These are phyloP conservation scores for Cabera pusaria DNA, from an alignment of 2,888 invertebrate species.

Conservation along the genomic window DNA sequence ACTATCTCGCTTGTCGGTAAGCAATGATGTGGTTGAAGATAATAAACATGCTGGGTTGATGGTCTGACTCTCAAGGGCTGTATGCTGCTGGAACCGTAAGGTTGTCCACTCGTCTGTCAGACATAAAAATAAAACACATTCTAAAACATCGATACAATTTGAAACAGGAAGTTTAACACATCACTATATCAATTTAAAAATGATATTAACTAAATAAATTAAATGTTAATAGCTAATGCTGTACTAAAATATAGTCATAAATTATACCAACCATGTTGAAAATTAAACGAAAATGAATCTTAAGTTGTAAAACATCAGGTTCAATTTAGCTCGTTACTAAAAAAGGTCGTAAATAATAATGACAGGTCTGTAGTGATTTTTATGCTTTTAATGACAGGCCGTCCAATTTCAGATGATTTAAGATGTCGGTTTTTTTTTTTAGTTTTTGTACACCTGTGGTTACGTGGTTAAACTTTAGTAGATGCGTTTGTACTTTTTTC, in stretches of 20 bases:
- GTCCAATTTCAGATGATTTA: constrained; percentile 36
- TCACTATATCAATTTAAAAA: constrained; percentile 2
- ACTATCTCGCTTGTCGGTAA: too few species aligned
- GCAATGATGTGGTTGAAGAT: too few species aligned
- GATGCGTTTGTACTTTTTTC: too few species aligned
- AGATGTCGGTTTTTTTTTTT: constrained; percentile 35
- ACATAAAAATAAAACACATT: too few species aligned
- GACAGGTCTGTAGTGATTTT: too few species aligned
- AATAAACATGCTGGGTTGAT: too few species aligned
- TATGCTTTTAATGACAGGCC: constrained; percentile 42
- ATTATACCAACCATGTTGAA: constrained; percentile 13
- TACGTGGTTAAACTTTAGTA: too few species aligned
- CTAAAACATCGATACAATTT: too few species aligned
- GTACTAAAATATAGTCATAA: constrained; percentile 31
- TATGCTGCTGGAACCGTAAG: too few species aligned
- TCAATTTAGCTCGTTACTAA: constrained; percentile 6
- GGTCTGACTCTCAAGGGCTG: too few species aligned
- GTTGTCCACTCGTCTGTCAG: too few species aligned
- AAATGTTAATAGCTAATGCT: constrained; percentile 16
- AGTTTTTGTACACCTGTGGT: constrained; percentile 36
- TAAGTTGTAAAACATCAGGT: constrained; percentile 7
- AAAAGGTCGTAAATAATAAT: not conserved
- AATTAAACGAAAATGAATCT: constrained; percentile 1
- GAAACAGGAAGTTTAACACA: too few species aligned
- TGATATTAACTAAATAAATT: constrained; percentile 22